A percentile compares a stretch with the other conserved stretches of the same genome.
phyloP scores from a whole-genome alignment of 2,113 vertebrate genomes.

The Ailurus styani region DNA sequence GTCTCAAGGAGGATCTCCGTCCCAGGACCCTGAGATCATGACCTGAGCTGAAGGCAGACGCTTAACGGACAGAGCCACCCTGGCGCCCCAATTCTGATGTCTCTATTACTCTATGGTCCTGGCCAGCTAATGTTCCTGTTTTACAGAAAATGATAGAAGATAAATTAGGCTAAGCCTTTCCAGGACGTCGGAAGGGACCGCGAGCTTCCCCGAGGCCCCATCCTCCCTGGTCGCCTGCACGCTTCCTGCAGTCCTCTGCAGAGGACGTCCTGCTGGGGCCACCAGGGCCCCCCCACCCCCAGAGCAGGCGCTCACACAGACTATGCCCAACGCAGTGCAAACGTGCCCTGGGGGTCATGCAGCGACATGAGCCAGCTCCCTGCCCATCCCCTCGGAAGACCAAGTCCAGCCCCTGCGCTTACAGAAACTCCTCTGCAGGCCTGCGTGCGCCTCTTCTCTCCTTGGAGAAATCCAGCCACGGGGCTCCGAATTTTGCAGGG shows the following conservation, averaged over 20 bases:
- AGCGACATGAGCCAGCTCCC: neutral
- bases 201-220: neutral
- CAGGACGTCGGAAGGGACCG: neutral
- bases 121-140: neutral
- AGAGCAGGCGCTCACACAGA: too few species aligned
- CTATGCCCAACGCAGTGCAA: accelerated
- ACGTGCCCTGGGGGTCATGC: accelerated
- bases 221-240: neutral
- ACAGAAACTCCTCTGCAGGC: accelerated
- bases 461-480: too few species aligned
- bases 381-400: accelerated
- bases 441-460: accelerated
- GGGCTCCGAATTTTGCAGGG: neutral
- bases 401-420: accelerated
- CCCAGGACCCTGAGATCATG: too few species aligned
- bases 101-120: neutral
- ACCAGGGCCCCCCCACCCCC: neutral
- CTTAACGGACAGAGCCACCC: too few species aligned
- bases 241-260: too few species aligned
- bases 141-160: neutral
- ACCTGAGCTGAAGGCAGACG: too few species aligned
- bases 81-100: too few species aligned
- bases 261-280: neutral
- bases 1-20: too few species aligned
- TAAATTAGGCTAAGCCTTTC: neutral